phyloP scores from a whole-genome alignment of 2,113 vertebrate genomes.

The Loxodonta africana region DNA sequence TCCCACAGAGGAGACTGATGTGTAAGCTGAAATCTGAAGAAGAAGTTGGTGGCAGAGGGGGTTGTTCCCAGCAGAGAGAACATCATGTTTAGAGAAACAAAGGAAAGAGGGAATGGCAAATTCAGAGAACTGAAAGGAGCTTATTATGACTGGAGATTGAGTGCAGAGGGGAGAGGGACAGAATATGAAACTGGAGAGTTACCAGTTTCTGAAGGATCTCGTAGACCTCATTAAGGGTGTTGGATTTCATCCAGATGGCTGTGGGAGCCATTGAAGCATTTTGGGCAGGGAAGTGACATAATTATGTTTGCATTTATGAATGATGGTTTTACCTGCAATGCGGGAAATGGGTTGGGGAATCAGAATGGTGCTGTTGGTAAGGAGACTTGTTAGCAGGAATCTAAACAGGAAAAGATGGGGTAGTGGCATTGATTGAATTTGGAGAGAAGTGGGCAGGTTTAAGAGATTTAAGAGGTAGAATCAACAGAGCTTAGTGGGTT shows the following conservation, averaged over 20 bases:
- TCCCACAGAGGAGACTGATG: background rate
- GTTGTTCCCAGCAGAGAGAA: constrained; percentile 51
- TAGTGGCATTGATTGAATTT: background rate
- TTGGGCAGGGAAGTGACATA: background rate
- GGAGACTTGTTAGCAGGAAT: background rate
- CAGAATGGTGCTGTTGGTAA: background rate
- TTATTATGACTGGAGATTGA: constrained; percentile 49
- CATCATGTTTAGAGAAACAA: constrained; percentile 44
- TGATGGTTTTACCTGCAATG: background rate
- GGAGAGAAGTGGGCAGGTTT: background rate
- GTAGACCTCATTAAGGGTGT: background rate
- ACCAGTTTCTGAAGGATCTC: constrained; percentile 22
- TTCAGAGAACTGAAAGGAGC: constrained; percentile 49
- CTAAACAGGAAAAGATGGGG: background rate
- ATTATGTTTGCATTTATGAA: background rate
- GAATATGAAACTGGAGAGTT: constrained; percentile 55
- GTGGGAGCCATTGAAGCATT: background rate
- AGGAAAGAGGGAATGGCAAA: background rate
- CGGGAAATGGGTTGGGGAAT: background rate
- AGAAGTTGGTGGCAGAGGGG: background rate
- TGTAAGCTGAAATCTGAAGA: constrained; percentile 41
- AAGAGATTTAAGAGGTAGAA: background rate
- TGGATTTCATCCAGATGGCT: constrained; percentile 32
- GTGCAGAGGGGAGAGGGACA: constrained; percentile 3
- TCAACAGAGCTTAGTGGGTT: background rate